phyloP scores from a whole-genome alignment of 2,113 vertebrate genomes.

The Nipponia nippon region DNA sequence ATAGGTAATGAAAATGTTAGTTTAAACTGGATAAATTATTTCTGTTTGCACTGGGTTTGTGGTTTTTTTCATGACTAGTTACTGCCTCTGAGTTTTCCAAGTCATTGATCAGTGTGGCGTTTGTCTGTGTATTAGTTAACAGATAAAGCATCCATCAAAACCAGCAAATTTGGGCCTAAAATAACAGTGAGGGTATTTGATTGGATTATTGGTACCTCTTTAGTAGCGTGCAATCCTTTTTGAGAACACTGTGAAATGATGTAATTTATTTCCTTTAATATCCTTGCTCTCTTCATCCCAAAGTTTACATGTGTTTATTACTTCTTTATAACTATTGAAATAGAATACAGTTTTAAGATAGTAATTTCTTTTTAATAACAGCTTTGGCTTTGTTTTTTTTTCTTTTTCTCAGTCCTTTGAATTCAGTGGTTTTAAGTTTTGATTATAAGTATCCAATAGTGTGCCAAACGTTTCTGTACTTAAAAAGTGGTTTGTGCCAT shows the following conservation, averaged over 20 bases:
- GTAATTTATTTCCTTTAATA: neutral
- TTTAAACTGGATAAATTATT: neutral
- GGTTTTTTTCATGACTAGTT: neutral
- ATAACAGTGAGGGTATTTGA: neutral
- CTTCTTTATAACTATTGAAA: neutral
- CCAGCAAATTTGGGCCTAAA: neutral
- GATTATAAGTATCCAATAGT: neutral
- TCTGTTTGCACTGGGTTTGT: neutral
- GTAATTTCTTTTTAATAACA: neutral
- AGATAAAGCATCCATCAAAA: neutral
- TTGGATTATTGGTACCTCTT: neutral
- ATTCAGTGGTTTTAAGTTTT: neutral
- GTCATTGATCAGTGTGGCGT: neutral
- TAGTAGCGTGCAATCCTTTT: neutral
- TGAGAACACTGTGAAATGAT: neutral
- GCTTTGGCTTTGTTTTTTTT: neutral
- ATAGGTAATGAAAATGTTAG: neutral
- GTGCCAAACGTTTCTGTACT: neutral
- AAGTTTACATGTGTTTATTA: neutral
- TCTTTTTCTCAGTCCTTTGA: neutral
- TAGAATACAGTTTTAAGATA: neutral
- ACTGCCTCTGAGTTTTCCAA: neutral
- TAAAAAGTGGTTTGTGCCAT: neutral
- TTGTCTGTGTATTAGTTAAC: neutral
- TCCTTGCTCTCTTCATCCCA: neutral